These are phyloP conservation scores for Limosa lapponica DNA, from an alignment of 2,797 vertebrate species.

Conservation along the genomic window DNA sequence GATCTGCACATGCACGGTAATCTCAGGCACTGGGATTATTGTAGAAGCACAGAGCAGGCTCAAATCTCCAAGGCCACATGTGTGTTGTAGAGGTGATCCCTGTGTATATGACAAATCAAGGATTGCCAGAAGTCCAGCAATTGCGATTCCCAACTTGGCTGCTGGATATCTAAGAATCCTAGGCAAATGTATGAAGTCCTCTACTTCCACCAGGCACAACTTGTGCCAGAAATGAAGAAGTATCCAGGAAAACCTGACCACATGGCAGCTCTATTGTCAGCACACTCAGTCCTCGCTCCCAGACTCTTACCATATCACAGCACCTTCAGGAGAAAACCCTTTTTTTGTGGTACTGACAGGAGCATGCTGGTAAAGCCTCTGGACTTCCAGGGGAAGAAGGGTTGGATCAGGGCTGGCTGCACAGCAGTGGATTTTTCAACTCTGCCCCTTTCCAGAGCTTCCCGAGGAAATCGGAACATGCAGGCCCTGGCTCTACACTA, in stretches of 20 bases:
- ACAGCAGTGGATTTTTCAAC: neutral
- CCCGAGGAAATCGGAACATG: neutral
- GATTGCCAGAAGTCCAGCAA: neutral
- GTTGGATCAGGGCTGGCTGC: neutral
- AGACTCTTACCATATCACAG: neutral
- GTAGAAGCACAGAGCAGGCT: neutral
- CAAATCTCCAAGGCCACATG: neutral
- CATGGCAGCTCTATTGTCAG: neutral
- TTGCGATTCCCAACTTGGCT: neutral
- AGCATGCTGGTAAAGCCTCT: neutral
- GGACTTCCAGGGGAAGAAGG: neutral
- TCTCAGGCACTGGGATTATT: neutral
- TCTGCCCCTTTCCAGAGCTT: conserved; percentile 2
- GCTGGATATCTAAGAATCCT: neutral
- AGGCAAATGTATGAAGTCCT: neutral
- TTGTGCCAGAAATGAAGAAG: neutral
- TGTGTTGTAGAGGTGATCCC: neutral
- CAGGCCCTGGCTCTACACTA: neutral
- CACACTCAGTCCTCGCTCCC: neutral
- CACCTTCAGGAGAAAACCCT: neutral
- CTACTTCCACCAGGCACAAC: neutral
- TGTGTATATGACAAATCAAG: neutral
- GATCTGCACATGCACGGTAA: neutral
- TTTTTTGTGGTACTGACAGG: neutral
- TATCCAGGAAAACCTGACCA: neutral